Percentiles rank a stretch among this genome's conserved stretches.
phyloP scores from a whole-genome alignment of 2,113 vertebrate genomes.

The Megaceryle maxima region DNA sequence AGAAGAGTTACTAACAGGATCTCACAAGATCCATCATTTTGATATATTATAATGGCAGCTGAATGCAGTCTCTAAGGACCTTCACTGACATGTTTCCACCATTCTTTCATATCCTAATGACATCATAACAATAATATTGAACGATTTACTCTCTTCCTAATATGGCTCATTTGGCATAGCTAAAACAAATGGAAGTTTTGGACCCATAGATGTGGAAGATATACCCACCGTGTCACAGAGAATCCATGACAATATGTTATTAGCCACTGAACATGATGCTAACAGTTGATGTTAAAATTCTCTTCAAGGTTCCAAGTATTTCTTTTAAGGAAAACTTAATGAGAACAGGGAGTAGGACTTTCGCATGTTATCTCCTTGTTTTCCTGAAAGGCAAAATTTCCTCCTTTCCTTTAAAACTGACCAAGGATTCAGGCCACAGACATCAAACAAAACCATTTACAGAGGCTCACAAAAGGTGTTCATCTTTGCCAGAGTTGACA shows the following conservation, averaged over 20 bases:
- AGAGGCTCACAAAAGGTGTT: neutral
- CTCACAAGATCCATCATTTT: neutral
- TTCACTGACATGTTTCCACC: neutral
- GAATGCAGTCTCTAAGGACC: neutral
- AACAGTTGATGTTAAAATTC: neutral
- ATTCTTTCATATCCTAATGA: neutral
- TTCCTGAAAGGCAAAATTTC: neutral
- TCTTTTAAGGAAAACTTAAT: neutral
- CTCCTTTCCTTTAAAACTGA: neutral
- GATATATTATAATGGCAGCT: neutral
- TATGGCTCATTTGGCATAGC: neutral
- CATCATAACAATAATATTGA: neutral
- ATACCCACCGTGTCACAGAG: neutral
- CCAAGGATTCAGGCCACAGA: neutral
- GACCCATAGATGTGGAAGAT: neutral
- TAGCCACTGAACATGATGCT: neutral
- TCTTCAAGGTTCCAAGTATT: neutral
- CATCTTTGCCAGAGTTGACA: neutral
- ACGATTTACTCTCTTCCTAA: neutral
- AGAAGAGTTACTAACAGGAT: neutral
- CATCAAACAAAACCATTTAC: neutral
- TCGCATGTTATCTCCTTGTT: neutral
- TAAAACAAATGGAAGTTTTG: neutral
- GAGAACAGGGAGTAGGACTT: neutral
- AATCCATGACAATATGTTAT: neutral